Conservation (phyloP, 1,140 invertebrate species). For the Ceratina japonica region DNA sequence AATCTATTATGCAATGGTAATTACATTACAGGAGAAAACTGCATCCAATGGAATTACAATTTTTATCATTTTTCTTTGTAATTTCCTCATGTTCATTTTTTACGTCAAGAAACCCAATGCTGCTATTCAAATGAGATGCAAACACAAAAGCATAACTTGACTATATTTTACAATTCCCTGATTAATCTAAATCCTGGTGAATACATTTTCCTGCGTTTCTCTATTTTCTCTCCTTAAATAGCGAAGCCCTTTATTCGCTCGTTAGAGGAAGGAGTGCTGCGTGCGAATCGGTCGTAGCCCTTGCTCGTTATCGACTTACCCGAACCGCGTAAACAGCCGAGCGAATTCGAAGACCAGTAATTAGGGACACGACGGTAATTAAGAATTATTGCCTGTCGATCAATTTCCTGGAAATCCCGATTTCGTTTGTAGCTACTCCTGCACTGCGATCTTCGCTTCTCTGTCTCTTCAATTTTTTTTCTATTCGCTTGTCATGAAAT, state of each 20-base stretch:
- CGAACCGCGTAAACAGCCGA: slow-evolving; percentile 12
- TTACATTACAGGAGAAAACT: too few species aligned
- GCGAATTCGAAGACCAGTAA: slow-evolving; percentile 52
- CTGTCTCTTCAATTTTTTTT: background rate
- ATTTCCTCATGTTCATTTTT: too few species aligned
- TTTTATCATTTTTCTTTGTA: too few species aligned
- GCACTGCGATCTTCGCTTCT: background rate
- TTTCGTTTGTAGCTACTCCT: background rate
- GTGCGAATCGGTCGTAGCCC: slow-evolving; percentile 10
- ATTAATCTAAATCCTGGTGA: too few species aligned
- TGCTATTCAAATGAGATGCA: too few species aligned
- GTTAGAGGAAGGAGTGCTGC: background rate
- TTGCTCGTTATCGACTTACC: slow-evolving; percentile 31
- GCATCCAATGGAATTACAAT: too few species aligned
- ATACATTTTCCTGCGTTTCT: background rate
- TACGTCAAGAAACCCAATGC: too few species aligned
- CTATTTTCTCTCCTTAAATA: background rate
- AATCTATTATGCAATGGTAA: too few species aligned
- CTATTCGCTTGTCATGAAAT: background rate
- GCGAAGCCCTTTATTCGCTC: background rate
- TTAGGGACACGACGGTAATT: slow-evolving; percentile 60
- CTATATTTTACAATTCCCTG: too few species aligned
- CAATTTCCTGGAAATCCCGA: slow-evolving; percentile 1
- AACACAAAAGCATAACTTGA: too few species aligned
- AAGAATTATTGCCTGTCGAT: slow-evolving; percentile 62